These are phyloP conservation scores for Pogonomyrmex barbatus DNA, from an alignment of 1,140 invertebrate species.

Conservation along the genomic window DNA sequence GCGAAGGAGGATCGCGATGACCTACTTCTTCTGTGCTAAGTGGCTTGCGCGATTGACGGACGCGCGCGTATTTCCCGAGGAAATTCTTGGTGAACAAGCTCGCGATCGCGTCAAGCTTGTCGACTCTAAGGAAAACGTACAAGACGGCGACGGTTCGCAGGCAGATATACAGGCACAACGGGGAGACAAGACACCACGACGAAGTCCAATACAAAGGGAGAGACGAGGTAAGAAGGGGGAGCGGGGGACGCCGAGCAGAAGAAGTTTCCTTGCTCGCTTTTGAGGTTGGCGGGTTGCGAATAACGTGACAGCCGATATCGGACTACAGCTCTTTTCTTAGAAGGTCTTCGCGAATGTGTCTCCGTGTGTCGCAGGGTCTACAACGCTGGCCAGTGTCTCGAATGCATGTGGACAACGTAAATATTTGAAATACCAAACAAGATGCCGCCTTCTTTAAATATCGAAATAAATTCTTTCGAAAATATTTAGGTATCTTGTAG, in stretches of 20 bases:
- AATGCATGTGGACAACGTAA: constrained; percentile 4
- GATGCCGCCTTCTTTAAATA: constrained; percentile 24
- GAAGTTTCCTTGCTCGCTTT: constrained; percentile 56
- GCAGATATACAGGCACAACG: constrained; percentile 18
- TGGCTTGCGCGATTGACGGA: constrained; percentile 45
- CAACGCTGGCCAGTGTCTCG: constrained; percentile 19
- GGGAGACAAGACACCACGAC: constrained; percentile 27
- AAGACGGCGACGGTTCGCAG: constrained; percentile 16
- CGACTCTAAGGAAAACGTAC: constrained; percentile 48
- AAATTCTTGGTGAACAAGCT: constrained; percentile 50
- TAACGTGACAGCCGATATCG: constrained; percentile 58
- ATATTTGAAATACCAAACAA: constrained; percentile 42
- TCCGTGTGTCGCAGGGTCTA: not conserved
- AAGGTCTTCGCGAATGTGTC: constrained; percentile 27
- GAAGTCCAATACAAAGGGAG: constrained; percentile 43
- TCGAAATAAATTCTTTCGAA: not conserved
- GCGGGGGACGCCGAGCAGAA: constrained; percentile 18
- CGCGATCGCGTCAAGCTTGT: constrained; percentile 30
- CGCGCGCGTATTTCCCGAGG: constrained; percentile 54
- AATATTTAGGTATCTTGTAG: not conserved
- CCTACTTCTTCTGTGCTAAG: constrained; percentile 46
- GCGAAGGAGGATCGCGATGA: not conserved
- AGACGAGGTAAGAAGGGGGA: constrained; percentile 6
- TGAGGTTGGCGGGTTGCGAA: constrained; percentile 59
- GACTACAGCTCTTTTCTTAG: constrained; percentile 48